Base-by-base conservation (phyloP, 2,113 vertebrate species). In the Petroica traversi region DNA sequence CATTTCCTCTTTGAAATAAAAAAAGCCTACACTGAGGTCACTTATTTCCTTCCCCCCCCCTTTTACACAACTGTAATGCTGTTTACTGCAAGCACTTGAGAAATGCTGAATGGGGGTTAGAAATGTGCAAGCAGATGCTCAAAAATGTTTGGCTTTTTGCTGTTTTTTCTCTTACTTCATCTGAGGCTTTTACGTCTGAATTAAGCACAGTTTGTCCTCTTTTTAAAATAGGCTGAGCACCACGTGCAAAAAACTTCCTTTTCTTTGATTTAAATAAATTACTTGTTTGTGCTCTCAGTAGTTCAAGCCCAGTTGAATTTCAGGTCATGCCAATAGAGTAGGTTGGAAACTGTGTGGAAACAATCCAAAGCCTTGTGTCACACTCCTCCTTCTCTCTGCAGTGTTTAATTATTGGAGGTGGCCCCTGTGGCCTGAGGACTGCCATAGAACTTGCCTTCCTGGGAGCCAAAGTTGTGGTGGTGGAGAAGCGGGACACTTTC, bases 401-500 rank as follows among this genome's bases (percentile, higher is more conserved):
- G 99, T 99, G 99, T 98, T 98, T 99, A 88, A 99, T 99, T 95
- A 97, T 99, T 22, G 99, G 99, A 63, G 99, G 99, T 71, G 99
- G 99, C 78, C 99, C 99, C 1, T 99, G 99, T 43, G 99, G 99
- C 72, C 93, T 99, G 93, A 93, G 99, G 49, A 99, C 99, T 24
- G 99, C 99, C 97, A 99, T 99, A 68, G 99, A 99, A 92, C 98
- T 99, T 62, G 98, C 99, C 85, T 97, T 99, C 88, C 98, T 99
- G 93, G 99, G 99, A 52, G 98, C 99, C 97, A 99, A 99, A 94
- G 99, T 99, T 14, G 98, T 99, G 0, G 98, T 99, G 1, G 98
- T 99, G 24, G 99, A 99, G 95, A 99, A 99, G 97, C 97, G 99
- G 69, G 99, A 99, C 96, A 98, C 99, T 9, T 99, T 99, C 95